Percentiles rank a stretch among this genome's conserved stretches.
phyloP scores from a whole-genome alignment of 2,888 invertebrate genomes.

The Gisinianus flammeolus region DNA sequence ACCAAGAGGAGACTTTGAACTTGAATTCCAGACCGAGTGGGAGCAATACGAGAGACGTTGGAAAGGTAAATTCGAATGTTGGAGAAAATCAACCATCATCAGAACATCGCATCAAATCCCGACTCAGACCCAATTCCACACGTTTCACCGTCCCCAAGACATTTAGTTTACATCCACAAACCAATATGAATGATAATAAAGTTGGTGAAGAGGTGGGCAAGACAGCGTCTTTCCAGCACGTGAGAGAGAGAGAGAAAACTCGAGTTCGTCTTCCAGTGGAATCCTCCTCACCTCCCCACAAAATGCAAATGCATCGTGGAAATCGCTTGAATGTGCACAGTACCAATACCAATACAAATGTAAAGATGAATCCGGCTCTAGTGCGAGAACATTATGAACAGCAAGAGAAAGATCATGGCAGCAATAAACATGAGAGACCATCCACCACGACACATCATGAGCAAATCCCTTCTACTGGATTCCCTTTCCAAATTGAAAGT shows the following conservation, averaged over 20 bases:
- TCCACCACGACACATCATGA: too few species aligned
- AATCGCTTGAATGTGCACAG: background rate
- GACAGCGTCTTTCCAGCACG: too few species aligned
- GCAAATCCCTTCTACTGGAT: constrained; percentile 5
- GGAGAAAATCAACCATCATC: too few species aligned
- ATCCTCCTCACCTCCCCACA: background rate
- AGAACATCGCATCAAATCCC: background rate
- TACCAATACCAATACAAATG: background rate
- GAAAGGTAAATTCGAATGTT: too few species aligned
- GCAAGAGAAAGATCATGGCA: background rate
- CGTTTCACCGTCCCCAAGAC: background rate
- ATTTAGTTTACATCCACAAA: background rate
- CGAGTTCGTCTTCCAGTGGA: background rate
- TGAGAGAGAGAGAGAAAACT: background rate
- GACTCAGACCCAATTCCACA: background rate
- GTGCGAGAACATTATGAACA: background rate
- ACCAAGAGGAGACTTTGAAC: constrained; percentile 2
- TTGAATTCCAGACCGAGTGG: background rate
- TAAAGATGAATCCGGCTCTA: too few species aligned
- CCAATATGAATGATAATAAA: background rate
- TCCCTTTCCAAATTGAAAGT: background rate
- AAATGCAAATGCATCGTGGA: background rate
- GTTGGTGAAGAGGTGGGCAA: background rate
- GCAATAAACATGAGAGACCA: background rate
- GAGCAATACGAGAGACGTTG: too few species aligned